Percentiles rank a stretch among this genome's conserved stretches.
phyloP scores from a whole-genome alignment of 2,888 invertebrate genomes.

The Pollenia amentaria region DNA sequence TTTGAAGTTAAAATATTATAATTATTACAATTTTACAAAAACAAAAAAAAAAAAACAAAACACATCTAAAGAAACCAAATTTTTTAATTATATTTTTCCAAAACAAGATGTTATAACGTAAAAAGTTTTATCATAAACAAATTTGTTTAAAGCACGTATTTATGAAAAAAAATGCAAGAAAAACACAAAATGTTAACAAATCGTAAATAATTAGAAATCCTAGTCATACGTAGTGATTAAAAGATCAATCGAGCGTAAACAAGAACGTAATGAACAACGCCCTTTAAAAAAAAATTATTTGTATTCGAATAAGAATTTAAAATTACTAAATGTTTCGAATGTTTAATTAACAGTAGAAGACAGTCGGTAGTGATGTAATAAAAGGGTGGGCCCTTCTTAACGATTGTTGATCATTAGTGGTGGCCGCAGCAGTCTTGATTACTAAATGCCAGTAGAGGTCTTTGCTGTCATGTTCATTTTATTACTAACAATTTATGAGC shows the following conservation, averaged over 20 bases:
- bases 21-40: background rate
- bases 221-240: conserved; percentile 4
- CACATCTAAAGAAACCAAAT: background rate
- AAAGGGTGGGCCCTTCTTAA: conserved; percentile 16
- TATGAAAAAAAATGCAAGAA: background rate
- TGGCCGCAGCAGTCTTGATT: background rate
- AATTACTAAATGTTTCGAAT: conserved; percentile 19
- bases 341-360: conserved; percentile 13
- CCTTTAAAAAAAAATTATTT: conserved; percentile 8
- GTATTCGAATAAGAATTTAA: conserved; percentile 2
- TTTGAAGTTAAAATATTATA: conserved; percentile 39
- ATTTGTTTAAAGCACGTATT: conserved; percentile 1
- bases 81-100: conserved; percentile 17
- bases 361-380: background rate
- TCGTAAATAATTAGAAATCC: conserved; percentile 7
- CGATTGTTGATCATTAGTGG: background rate
- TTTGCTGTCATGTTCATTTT: background rate
- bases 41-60: background rate
- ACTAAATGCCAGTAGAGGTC: too few relatives aligned
- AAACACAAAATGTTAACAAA: background rate
- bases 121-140: background rate
- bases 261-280: conserved; percentile 13
- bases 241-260: conserved; percentile 3
- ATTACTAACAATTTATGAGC: conserved; percentile 22
- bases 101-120: background rate